phyloP scores from a whole-genome alignment of 2,113 vertebrate species.

The Cynocephalus volans region DNA sequence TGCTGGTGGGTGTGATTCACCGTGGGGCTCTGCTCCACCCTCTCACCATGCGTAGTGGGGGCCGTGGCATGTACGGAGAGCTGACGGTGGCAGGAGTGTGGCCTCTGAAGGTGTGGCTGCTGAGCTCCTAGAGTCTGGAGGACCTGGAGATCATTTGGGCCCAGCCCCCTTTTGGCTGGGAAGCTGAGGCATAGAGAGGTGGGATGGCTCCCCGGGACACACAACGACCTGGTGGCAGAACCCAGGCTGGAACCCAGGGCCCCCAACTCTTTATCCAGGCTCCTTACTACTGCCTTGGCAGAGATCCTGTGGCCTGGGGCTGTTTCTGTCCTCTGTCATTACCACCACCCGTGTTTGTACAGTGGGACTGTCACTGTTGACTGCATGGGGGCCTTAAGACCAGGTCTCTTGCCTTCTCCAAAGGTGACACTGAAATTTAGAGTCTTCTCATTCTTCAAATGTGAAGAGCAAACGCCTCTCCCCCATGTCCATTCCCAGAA shows the following conservation, averaged over 20 bases:
- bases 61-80: background rate
- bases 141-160: background rate
- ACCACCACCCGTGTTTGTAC: background rate
- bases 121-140: background rate
- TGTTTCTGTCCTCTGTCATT: background rate
- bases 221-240: background rate
- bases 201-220: background rate
- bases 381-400: background rate
- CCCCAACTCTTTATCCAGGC: no score
- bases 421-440: background rate
- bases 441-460: background rate
- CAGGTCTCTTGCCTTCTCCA: background rate
- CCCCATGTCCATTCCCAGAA: accelerated
- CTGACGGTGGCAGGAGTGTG: background rate
- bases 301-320: background rate
- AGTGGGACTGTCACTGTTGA: no score
- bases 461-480: background rate
- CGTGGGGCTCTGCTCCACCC: background rate
- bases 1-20: background rate
- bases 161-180: background rate
- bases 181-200: background rate
- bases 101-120: background rate
- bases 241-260: background rate
- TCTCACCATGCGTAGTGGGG: background rate
- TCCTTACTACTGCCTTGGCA: background rate